Evolutionary conservation across 2,113 vertebrate species (phyloP), one percentile per base, ranked within the genome.

Genomic region (Australoheros scitulus): DNA sequence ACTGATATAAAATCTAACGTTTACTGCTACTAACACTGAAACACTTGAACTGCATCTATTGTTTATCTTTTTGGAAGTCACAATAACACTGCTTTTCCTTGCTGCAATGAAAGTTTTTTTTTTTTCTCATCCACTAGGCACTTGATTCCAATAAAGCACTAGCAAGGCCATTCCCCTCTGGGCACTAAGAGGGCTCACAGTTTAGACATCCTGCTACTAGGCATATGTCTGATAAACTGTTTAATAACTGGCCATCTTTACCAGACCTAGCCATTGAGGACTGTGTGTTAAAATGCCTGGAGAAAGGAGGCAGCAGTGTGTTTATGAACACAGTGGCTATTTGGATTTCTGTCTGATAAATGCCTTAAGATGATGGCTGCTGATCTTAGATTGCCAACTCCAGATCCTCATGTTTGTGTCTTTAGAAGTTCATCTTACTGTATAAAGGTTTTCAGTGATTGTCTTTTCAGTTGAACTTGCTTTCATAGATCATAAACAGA

Each of bases 201-300:
- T 80, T 74, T 82, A 88, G 88, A 90, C 81, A 87, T 84, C 85
- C 86, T 81, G 88, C 82, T 82, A 84, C 88, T 87, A 91, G 86
- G 80, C 79, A 58, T 79, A 79, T 76, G 82, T 83, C 92, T 90
- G 86, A 89, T 88, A 86, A 88, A 87, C 65, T 83, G 70, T 86
- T 86, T 88, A 77, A 89, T 94, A 90, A 88, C 87, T 91, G 90
- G 87, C 92, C 89, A 89, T 91, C 80, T 93, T 91, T 85, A 88
- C 89, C 82, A 84, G 88, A 83, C 81, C 81, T 43, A 81, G 80
- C 79, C 17, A 82, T 82, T 84, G 79, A 89, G 84, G 81, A 74
- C 38, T 78, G 60, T 78, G 80, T 83, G 81, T 82, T 87, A 72
- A 87, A 92, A 87, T 84, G 83, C 90, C 82, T 79, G 86, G 61